Evolutionary conservation across 1,140 invertebrate species (phyloP), one percentile per base, ranked within the genome.

Genomic region (Ostrea edulis): DNA sequence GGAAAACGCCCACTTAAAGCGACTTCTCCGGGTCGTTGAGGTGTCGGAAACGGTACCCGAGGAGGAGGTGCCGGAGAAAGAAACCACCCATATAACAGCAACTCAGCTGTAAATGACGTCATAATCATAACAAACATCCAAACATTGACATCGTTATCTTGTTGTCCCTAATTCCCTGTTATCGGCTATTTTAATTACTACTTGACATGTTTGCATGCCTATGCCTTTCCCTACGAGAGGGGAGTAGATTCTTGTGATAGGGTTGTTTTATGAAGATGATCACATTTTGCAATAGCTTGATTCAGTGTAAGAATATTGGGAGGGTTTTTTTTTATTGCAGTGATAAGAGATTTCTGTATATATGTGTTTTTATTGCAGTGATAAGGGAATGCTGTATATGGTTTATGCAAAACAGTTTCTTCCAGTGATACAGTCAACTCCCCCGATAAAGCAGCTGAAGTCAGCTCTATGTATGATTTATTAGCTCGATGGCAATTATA

Each of bases 1-100:
- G 25, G 90, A 91, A 86, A 92, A 92, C 44, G 85, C 84, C 55
- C 88, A 90, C 55, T 65, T 90, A 53, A 89, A 89, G 82, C 81
- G 82, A 58, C 52, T 90, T 44, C 71, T 89, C 7, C 44, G 82
- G 12, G 82, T 89, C 12, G 89, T 77, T 8, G 86, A 89, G 20
- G 83, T 68, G 55, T 25, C 82, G 14, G 87, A 65, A n/a, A 9
- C 17, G 20, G 71, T 53, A 53, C 44, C 44, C 4, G 8, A 22
- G n/a, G 82, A 83, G n/a, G 82, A 83, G 25, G 68, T 35, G 0
- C 25, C 22, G 29, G 25, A 77, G 9, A 25, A 17, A 9, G 25
- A 77, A 14, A 12, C 68, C 12, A 12, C 8, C 11, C 68, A 29
- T 11, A 25, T 77, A 12, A 77, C 68, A 7, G 68, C 68, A 25